phyloP scores from a whole-genome alignment of 2,113 vertebrate species.

The Aegotheles bennettii region DNA sequence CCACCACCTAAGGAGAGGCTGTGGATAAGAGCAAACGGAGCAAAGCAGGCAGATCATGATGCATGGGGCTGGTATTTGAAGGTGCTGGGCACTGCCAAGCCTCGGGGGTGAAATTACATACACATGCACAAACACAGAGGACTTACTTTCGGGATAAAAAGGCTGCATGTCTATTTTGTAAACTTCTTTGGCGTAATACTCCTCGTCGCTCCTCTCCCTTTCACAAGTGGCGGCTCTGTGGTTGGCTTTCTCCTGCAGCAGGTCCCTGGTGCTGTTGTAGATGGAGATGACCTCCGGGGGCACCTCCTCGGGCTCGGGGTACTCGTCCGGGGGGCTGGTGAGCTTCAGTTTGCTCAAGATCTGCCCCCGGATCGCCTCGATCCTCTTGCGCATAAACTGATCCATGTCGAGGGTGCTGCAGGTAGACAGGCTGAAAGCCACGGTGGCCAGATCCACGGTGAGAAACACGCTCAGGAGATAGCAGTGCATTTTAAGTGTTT shows the following conservation, averaged over 20 bases:
- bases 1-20: not conserved
- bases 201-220: constrained; percentile 94
- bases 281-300: constrained; percentile 93
- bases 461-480: constrained; percentile 84
- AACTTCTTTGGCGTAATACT: constrained; percentile 98
- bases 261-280: constrained; percentile 97
- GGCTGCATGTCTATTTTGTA: constrained; percentile 93
- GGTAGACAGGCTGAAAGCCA: constrained; percentile 90
- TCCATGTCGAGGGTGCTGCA: constrained; percentile 96
- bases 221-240: constrained; percentile 90
- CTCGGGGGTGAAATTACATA: not conserved
- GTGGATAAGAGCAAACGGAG: not conserved
- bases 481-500: constrained; percentile 85
- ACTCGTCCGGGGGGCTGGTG: constrained; percentile 87
- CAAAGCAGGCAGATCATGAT: not conserved
- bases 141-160: constrained; percentile 89
- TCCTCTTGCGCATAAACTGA: constrained; percentile 95
- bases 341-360: constrained; percentile 98
- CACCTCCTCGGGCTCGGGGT: constrained; percentile 81
- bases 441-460: constrained; percentile 84
- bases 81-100: not conserved
- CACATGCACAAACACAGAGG: not conserved
- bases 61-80: not conserved
- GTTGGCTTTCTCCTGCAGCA: constrained; percentile 95
- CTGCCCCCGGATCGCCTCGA: constrained; percentile 97